Conservation (phyloP, 1,140 invertebrate species). For the Himalopsyche phryganea region DNA sequence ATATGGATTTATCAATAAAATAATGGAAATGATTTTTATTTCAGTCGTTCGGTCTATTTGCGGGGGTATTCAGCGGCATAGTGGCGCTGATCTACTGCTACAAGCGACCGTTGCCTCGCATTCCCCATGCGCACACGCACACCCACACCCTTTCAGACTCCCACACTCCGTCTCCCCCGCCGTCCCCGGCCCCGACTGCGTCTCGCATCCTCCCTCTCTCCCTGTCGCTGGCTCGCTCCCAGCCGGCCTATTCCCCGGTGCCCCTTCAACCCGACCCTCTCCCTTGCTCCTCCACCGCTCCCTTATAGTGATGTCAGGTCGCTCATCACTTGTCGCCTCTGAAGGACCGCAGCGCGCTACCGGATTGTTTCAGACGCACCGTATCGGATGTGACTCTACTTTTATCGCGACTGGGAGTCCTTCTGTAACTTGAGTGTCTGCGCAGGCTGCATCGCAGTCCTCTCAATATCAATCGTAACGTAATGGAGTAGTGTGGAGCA, state of each 20-base stretch:
- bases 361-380: too few species aligned
- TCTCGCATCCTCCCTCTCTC: slow-evolving; percentile 17
- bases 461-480: too few species aligned
- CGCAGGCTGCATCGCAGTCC: too few species aligned
- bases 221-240: slow-evolving; percentile 1
- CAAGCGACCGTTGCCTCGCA: slow-evolving; percentile 5
- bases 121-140: slow-evolving; percentile 3
- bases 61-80: slow-evolving; percentile 20
- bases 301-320: slow-evolving; percentile 29
- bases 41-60: slow-evolving; percentile 31
- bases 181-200: slow-evolving; percentile 9
- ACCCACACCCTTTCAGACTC: slow-evolving; percentile 5
- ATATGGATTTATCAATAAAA: too few species aligned
- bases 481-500: too few species aligned
- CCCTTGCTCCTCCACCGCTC: slow-evolving; percentile 29
- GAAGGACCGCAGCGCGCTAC: too few species aligned
- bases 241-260: slow-evolving; percentile 21
- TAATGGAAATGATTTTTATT: slow-evolving; percentile 7
- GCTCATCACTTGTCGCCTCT: background rate
- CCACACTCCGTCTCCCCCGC: slow-evolving; percentile 17
- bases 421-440: too few species aligned
- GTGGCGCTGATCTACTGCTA: slow-evolving; percentile 31
- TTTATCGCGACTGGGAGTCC: too few species aligned
- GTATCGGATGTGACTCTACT: too few species aligned
- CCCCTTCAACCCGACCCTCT: slow-evolving; percentile 29